phyloP scores from a whole-genome alignment of 2,797 vertebrate genomes.

The Hapalemur alaotrensis region DNA sequence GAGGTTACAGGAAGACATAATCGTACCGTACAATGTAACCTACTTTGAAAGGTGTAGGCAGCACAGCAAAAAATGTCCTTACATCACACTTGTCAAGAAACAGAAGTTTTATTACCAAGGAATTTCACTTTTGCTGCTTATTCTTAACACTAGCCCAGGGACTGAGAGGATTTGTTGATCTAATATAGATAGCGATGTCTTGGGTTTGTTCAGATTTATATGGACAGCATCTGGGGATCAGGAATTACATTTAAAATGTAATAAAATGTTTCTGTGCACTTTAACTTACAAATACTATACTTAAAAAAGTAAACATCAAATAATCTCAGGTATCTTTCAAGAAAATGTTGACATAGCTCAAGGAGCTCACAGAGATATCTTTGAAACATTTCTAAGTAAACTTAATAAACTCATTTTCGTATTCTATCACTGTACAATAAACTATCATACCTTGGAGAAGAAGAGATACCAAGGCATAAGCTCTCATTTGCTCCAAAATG shows the following conservation, averaged over 20 bases:
- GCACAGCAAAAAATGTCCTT: conserved; percentile 82
- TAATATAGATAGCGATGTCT: conserved; percentile 89
- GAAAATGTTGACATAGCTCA: conserved; percentile 89
- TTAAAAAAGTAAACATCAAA: conserved; percentile 89
- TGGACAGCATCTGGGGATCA: conserved; percentile 87
- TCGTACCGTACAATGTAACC: conserved; percentile 70
- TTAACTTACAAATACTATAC: conserved; percentile 89
- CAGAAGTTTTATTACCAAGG: conserved; percentile 89
- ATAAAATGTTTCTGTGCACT: conserved; percentile 88
- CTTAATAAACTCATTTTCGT: conserved; percentile 86
- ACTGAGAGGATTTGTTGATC: conserved; percentile 89
- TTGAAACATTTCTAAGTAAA: conserved; percentile 85
- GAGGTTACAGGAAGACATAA: conserved; percentile 80
- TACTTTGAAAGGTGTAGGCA: conserved; percentile 82
- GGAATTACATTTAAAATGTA: conserved; percentile 90
- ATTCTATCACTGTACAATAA: conserved; percentile 78
- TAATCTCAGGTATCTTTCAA: conserved; percentile 87
- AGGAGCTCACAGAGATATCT: conserved; percentile 83
- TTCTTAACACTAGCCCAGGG: conserved; percentile 85
- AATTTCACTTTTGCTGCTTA: conserved; percentile 87
- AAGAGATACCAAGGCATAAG: conserved; percentile 60
- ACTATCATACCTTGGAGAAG: conserved; percentile 65
- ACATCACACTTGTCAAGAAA: conserved; percentile 87
- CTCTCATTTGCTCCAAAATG: conserved; percentile 68
- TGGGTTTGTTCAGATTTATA: conserved; percentile 90